Conservation (phyloP, 2,888 invertebrate genomes). For the Acleris cristana region DNA sequence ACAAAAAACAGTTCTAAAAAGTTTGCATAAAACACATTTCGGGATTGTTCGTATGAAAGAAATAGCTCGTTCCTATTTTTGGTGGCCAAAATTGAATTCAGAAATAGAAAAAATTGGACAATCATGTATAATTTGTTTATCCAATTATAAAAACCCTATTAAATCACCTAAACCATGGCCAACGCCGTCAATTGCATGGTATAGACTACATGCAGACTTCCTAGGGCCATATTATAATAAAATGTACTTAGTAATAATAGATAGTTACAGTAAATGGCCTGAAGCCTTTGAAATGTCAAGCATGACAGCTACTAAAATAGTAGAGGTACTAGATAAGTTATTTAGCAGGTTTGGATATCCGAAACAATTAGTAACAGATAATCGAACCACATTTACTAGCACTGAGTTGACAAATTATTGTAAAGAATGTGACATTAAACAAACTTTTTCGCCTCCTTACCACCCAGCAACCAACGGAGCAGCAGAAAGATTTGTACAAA, state of each 20-base stretch:
- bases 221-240: slow-evolving; percentile 2
- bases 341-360: not conserved
- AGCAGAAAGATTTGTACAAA: slow-evolving; percentile 2
- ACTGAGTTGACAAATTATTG: too few relatives aligned
- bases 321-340: not conserved
- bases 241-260: not conserved
- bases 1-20: too few relatives aligned
- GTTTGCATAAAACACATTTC: slow-evolving; percentile 5
- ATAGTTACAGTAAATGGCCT: not conserved
- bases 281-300: not conserved
- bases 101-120: not conserved
- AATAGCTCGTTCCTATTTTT: slow-evolving; percentile 19
- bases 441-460: too few relatives aligned
- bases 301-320: not conserved
- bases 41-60: not conserved
- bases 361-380: too few relatives aligned
- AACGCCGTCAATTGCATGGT: not conserved
- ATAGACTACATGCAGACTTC: not conserved
- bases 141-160: not conserved
- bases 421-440: too few relatives aligned
- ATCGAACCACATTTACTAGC: too few relatives aligned
- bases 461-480: not conserved
- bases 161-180: not conserved
- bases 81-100: not conserved
- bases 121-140: not conserved